Conservation (phyloP, 2,113 vertebrate genomes). For the Emydura subglobosa region DNA sequence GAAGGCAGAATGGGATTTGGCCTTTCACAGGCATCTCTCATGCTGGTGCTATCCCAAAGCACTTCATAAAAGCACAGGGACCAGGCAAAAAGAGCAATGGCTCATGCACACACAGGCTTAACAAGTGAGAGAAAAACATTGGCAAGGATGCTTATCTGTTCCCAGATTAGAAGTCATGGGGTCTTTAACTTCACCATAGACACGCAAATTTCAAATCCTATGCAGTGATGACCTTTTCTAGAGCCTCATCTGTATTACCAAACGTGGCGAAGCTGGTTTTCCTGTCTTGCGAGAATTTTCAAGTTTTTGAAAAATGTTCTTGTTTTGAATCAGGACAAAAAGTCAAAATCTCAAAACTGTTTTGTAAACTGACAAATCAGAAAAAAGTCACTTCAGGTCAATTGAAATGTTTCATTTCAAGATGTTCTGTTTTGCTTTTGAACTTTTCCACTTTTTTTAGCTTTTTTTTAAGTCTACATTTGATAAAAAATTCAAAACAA, state of each 20-base stretch:
- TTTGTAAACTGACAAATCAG: not conserved
- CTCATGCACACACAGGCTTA: not conserved
- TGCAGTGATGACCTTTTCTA: not conserved
- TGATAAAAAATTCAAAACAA: not conserved
- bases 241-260: not conserved
- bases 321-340: not conserved
- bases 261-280: not conserved
- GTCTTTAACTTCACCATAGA: not conserved
- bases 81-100: not conserved
- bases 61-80: not conserved
- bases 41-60: not conserved
- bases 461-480: not conserved
- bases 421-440: not conserved
- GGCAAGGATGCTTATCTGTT: not conserved
- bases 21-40: not conserved
- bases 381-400: not conserved
- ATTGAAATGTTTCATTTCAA: not conserved
- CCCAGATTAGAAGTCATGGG: not conserved
- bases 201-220: not conserved
- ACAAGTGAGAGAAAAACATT: not conserved
- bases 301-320: not conserved
- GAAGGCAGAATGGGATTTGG: not conserved
- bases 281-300: not conserved
- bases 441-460: not conserved
- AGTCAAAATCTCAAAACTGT: not conserved